phyloP scores from a whole-genome alignment of 23 tunicate genomes.

The Trididemnum clinides region DNA sequence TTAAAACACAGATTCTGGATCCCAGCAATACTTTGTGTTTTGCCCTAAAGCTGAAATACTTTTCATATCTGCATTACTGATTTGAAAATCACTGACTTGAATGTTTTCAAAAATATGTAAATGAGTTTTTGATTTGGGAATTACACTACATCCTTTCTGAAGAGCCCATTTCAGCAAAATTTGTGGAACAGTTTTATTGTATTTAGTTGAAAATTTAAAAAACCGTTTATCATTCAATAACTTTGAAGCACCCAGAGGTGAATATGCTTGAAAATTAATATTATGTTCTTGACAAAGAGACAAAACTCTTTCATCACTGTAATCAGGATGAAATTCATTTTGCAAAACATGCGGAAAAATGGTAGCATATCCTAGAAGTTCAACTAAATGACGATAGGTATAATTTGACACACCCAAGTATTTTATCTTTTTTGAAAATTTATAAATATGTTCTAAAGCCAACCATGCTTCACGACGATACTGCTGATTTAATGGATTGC shows the following conservation, averaged over 20 bases:
- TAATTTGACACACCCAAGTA: slow-evolving; percentile 78
- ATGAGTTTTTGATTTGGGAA: slow-evolving; percentile 67
- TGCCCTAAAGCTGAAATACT: slow-evolving; percentile 17
- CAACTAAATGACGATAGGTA: slow-evolving; percentile 46
- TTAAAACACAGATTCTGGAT: slow-evolving; percentile 45
- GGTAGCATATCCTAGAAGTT: slow-evolving; percentile 31
- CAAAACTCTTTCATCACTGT: slow-evolving; percentile 28
- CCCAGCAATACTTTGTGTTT: slow-evolving; percentile 74
- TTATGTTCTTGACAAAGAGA: slow-evolving; percentile 41
- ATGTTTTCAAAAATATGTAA: slow-evolving; percentile 58
- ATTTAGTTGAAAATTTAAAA: slow-evolving; percentile 16
- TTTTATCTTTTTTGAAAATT: slow-evolving; percentile 35
- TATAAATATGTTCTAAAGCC: slow-evolving; percentile 46
- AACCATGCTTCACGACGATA: slow-evolving; percentile 60
- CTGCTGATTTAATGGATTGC: slow-evolving; percentile 34
- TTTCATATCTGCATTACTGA: slow-evolving; percentile 45
- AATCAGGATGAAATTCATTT: slow-evolving; percentile 85
- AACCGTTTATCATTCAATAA: slow-evolving; percentile 51
- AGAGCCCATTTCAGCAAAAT: slow-evolving; percentile 68
- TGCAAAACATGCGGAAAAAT: slow-evolving; percentile 76
- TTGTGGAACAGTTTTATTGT: slow-evolving; percentile 51
- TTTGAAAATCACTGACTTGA: slow-evolving; percentile 46
- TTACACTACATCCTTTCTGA: slow-evolving; percentile 69
- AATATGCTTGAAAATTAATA: slow-evolving; percentile 81
- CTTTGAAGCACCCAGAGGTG: slow-evolving; percentile 58